Conservation (phyloP, 2,888 invertebrate genomes). For the Tachina grossa region DNA sequence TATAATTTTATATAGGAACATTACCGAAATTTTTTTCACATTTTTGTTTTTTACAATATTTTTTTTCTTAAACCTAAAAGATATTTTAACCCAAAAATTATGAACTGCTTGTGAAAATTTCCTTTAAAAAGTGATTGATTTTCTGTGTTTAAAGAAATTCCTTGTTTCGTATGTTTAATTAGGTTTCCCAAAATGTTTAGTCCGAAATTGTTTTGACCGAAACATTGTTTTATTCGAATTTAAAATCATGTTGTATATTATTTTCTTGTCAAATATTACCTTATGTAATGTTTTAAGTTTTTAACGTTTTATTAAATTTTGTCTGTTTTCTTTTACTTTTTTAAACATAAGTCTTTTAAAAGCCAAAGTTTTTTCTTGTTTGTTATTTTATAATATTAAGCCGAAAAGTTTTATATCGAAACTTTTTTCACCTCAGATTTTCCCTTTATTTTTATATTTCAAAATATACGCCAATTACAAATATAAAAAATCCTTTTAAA, state of each 20-base stretch:
- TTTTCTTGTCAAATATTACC: conserved; percentile 31
- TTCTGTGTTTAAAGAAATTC: conserved; percentile 59
- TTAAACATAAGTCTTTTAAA: conserved; percentile 71
- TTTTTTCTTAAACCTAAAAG: conserved; percentile 67
- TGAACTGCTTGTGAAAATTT: background rate
- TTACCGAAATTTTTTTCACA: conserved; percentile 78
- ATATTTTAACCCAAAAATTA: conserved; percentile 12
- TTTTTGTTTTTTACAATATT: conserved; percentile 58
- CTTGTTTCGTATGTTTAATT: conserved; percentile 61
- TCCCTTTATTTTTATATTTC: conserved; percentile 34
- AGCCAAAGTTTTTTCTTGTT: conserved; percentile 75
- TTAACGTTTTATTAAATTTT: background rate
- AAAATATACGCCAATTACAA: conserved; percentile 60
- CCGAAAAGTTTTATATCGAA: conserved; percentile 75
- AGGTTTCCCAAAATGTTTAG: conserved; percentile 72
- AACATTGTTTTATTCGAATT: conserved; percentile 63
- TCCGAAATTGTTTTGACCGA: conserved; percentile 68
- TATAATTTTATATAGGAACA: conserved; percentile 81
- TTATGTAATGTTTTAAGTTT: conserved; percentile 18
- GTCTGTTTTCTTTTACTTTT: conserved; percentile 44
- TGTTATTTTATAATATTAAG: conserved; percentile 66
- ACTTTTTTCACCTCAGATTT: conserved; percentile 71
- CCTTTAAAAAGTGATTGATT: conserved; percentile 21
- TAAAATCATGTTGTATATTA: conserved; percentile 31
- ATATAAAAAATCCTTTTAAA: conserved; percentile 41